Evolutionary conservation across 1,140 invertebrate genomes (phyloP).

Genomic region (Brachystomella parvula): DNA sequence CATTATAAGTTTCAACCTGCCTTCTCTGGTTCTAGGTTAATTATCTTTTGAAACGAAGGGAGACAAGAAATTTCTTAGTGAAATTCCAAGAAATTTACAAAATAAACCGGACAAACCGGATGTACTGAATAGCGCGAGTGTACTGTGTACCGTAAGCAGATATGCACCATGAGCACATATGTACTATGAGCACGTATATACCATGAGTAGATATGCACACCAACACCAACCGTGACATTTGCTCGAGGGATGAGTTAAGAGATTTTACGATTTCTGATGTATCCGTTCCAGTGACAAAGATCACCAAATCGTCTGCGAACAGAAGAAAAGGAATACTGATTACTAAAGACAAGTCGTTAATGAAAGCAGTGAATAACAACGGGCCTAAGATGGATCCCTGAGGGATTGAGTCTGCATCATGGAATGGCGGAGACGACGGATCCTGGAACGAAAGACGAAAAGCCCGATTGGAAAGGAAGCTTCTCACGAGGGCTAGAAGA

Average conservation of each 20-base stretch:
- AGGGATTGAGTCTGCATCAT: conserved; percentile 15
- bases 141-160: no score
- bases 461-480: not conserved
- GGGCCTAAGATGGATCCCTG: conserved; percentile 40
- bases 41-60: no score
- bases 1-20: no score
- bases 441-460: not conserved
- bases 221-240: conserved; percentile 1
- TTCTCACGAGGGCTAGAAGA: not conserved
- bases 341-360: conserved; percentile 32
- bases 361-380: conserved; percentile 36
- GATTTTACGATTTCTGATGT: not conserved
- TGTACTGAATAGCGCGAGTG: no score
- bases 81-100: no score
- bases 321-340: conserved; percentile 18
- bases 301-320: conserved; percentile 40
- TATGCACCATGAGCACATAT: no score
- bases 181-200: no score
- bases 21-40: no score
- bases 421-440: not conserved
- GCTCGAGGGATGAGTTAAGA: not conserved
- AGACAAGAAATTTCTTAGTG: no score
- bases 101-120: no score
- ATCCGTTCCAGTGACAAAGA: conserved; percentile 2
- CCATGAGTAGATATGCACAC: no score